phyloP scores from a whole-genome alignment of 2,113 vertebrate species.

The Tauraco erythrolophus region DNA sequence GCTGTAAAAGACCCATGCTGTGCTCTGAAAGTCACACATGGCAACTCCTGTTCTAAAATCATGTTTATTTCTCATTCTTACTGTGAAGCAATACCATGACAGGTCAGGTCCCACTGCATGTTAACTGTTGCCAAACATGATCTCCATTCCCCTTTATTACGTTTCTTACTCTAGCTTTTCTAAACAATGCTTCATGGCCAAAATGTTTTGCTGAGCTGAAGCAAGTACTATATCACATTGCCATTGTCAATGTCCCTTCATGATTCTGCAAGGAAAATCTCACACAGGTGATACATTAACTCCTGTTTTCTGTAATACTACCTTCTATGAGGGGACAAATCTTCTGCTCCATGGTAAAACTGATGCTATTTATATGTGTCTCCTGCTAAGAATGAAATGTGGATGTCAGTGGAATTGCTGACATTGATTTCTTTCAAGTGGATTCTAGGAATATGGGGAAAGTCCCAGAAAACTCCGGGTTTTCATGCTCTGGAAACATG shows the following conservation, averaged over 20 bases:
- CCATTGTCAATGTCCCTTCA: neutral
- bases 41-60: neutral
- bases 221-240: neutral
- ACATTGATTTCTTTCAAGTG: neutral
- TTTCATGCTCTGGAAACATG: neutral
- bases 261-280: neutral
- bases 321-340: neutral
- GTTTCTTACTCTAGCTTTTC: neutral
- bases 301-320: neutral
- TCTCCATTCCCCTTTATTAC: neutral
- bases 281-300: neutral
- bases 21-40: neutral
- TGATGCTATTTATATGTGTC: neutral
- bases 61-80: neutral
- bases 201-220: neutral
- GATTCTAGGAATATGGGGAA: neutral
- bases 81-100: rapidly evolving
- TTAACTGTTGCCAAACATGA: neutral
- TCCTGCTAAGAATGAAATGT: neutral
- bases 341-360: neutral
- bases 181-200: neutral
- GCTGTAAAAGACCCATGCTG: neutral
- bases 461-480: neutral
- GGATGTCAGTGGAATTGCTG: neutral
- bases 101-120: neutral